Conservation (phyloP, 2,888 invertebrate species). For the Aphodius sticticus region DNA sequence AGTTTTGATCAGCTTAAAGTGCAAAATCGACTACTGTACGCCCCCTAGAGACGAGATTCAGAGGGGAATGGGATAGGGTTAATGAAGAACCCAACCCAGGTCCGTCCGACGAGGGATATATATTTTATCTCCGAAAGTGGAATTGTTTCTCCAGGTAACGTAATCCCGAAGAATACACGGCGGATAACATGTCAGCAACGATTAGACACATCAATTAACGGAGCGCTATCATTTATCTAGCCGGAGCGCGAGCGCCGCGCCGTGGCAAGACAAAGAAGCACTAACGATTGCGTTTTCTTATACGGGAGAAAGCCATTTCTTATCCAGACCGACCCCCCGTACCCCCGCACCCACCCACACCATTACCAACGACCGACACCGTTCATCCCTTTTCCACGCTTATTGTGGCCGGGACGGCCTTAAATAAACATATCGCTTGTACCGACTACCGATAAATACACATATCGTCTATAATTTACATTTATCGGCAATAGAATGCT, state of each 20-base stretch:
- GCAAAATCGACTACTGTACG: too few species aligned
- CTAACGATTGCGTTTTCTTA: slow-evolving; percentile 35
- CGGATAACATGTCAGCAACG: slow-evolving; percentile 45
- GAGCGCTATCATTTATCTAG: slow-evolving; percentile 44
- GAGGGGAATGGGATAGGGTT: slow-evolving; percentile 26
- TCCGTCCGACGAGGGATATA: slow-evolving; percentile 24
- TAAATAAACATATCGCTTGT: background rate
- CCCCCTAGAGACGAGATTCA: background rate
- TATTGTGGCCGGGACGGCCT: background rate
- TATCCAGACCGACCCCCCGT: slow-evolving; percentile 25
- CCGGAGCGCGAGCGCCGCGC: slow-evolving; percentile 13
- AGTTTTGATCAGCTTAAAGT: too few species aligned
- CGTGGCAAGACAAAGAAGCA: slow-evolving; percentile 33
- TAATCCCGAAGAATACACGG: slow-evolving; percentile 43
- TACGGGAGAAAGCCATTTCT: slow-evolving; percentile 32
- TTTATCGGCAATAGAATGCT: slow-evolving; percentile 5
- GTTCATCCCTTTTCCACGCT: slow-evolving; percentile 10
- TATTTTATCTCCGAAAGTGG: slow-evolving; percentile 37
- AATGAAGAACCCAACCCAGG: slow-evolving; percentile 30
- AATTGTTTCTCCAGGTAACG: slow-evolving; percentile 42
- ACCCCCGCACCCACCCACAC: background rate
- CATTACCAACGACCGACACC: background rate
- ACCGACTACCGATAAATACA: slow-evolving; percentile 12
- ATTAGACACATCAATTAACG: slow-evolving; percentile 47
- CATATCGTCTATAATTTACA: slow-evolving; percentile 8